Evolutionary conservation across 2,113 vertebrate species (phyloP), one percentile per base, ranked within the genome.

Genomic region (Archocentrus centrarchus): DNA sequence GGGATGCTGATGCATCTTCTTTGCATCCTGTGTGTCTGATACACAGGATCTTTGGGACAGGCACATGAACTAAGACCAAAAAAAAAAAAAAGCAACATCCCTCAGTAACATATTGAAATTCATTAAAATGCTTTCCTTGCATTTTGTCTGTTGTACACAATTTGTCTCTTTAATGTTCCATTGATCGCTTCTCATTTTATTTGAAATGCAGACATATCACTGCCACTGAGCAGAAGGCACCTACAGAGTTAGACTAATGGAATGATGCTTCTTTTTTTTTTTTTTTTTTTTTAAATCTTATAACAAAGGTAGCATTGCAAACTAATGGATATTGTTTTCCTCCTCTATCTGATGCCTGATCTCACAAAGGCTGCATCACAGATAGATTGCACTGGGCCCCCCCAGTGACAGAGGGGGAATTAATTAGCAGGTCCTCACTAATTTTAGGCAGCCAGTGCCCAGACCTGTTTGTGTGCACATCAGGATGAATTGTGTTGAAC

Each of bases 291-390:
- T 58, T 11, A 32, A 18, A 58, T 86, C 75, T 92, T 91, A 77
- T 83, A 92, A 93, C 92, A 95, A 89, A 92, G 89, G 91, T 89
- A 92, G 85, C 66, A 50, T 82, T 86, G 82, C 84, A 89, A 93
- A 93, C 88, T 90, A 95, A 94, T 95, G 91, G 89, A 94, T 94
- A 94, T 95, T 94, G 95, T 95, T 94, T 93, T 91, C 90, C 89
- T 92, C 90, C 84, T 83, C 70, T 93, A 92, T 94, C 92, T 91
- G 93, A 94, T 6, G 82, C 77, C 86, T 92, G 95, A 93, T 95
- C 93, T 94, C 86, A 89, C 91, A 88, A 81, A 91, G 90, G 89
- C 89, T 85, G 91, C 88, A 84, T 85, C 86, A 76, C 85, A 86
- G 91, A 95, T 91, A 93, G 93, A 95, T 95, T 92, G 91, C 81